Evolutionary conservation across 2,888 invertebrate species (phyloP).

Genomic region (Bombyx huttoni): DNA sequence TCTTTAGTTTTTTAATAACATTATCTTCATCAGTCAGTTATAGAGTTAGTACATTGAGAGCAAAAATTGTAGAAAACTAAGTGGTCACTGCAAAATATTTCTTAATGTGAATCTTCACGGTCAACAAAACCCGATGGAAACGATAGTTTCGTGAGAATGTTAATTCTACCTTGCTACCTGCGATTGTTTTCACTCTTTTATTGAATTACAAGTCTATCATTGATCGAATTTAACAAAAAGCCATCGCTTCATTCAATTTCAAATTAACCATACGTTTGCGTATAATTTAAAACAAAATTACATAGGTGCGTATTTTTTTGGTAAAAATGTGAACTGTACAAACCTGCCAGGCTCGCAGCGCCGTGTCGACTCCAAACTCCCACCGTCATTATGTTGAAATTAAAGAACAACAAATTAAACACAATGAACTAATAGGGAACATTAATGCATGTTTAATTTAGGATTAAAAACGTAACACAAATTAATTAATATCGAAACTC

Average conservation of each 20-base stretch:
- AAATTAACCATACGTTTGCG: neutral
- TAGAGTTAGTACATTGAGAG: no score
- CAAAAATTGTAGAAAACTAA: no score
- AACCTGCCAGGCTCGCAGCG: conserved; percentile 52
- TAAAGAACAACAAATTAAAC: conserved; percentile 35
- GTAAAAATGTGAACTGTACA: conserved; percentile 14
- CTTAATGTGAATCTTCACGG: neutral
- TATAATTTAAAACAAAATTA: neutral
- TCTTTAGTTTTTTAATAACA: no score
- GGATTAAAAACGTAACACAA: conserved; percentile 16
- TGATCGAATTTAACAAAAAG: neutral
- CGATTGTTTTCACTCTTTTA: neutral
- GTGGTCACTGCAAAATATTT: no score
- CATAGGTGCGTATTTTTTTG: neutral
- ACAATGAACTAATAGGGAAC: conserved; percentile 22
- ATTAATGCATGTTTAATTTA: conserved; percentile 29
- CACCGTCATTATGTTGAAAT: conserved; percentile 61
- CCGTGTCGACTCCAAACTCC: conserved; percentile 52
- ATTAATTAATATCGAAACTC: conserved; percentile 31
- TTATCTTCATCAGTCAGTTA: no score
- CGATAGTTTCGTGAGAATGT: neutral
- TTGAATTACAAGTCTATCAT: neutral
- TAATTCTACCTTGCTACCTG: conserved; percentile 6
- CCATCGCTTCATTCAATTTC: neutral
- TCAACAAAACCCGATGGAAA: neutral